Evolutionary conservation across 2,113 vertebrate species (phyloP), one percentile per base, ranked within the genome.

Genomic region (Atlantisia rogersi): DNA sequence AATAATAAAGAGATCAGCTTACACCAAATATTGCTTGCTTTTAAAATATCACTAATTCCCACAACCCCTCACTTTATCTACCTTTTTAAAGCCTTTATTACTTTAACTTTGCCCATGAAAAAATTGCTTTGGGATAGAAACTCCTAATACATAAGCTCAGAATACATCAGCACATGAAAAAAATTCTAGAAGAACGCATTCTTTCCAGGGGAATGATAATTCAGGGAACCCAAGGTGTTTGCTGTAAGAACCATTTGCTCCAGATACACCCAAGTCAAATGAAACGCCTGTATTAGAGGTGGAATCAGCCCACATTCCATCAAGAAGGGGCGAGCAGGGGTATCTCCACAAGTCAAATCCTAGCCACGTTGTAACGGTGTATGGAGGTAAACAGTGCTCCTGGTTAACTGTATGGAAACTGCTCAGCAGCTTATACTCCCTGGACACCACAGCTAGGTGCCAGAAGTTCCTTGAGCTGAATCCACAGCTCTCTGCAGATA

Each of bases 321-420:
- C 32, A n/a, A 70, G 26, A 70, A 65, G 40, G 18, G 50, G 58
- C 21, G 67, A 62, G 18, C 55, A 92, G 31, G 67, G 46, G 55
- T 21, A 55, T 8, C 26, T 70, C 60, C 65, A 78, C 10, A 67
- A 50, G 14, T 24, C 18, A 53, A 59, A 68, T 29, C 53, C 4
- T 4, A 28, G 42, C 1, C 17, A 48, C 35, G 25, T 46, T 81
- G 6, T 21, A 91, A 10, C 6, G 37, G 39, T 5, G 42, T 32
- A 12, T 5, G 15, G 59, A 83, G 68, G 20, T 44, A 26, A 52
- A 21, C 11, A 31, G n/a, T 5, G 35, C 7, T 92, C 58, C 58
- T 0, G 0, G 25, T 9, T 44, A 76, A 46, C 53, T 22, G n/a
- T 4, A 40, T 12, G 44, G 48, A 63, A 76, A 62, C 31, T 28